Evolutionary conservation across 1,140 invertebrate genomes (phyloP).

Genomic region (Nebria ingens): DNA sequence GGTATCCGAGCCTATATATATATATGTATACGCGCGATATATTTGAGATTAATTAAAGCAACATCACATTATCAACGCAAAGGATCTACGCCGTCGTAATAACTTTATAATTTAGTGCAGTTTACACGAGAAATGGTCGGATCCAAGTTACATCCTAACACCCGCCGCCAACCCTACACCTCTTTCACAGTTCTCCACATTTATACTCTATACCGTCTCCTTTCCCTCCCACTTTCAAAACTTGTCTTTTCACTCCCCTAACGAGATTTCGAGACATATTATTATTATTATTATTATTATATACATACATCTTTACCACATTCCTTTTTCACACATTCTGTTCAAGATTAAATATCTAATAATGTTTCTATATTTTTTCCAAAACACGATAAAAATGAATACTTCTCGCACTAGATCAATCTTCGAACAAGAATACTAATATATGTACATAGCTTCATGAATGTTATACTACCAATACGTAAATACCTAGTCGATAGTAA

Average conservation of each 20-base stretch:
- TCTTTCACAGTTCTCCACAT: no score
- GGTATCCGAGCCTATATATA: not conserved
- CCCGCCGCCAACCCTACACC: not conserved
- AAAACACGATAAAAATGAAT: no score
- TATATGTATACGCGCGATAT: slow-evolving; percentile 27
- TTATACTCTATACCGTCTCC: no score
- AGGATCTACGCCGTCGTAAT: slow-evolving; percentile 35
- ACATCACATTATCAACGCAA: slow-evolving; percentile 34
- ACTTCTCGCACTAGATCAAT: no score
- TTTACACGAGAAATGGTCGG: slow-evolving; percentile 21
- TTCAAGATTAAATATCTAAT: not conserved
- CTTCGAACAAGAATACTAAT: no score
- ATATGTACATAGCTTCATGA: no score
- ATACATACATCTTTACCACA: not conserved
- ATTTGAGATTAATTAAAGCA: slow-evolving; percentile 37
- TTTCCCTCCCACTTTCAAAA: not conserved
- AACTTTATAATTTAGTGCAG: slow-evolving; percentile 38
- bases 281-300: not conserved
- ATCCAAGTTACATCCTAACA: slow-evolving; percentile 1
- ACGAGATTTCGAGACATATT: not conserved
- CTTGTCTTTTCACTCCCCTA: not conserved
- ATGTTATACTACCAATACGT: no score
- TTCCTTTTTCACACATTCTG: not conserved
- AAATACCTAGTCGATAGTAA: no score
- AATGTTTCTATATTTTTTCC: no score